Conservation (phyloP, 2,113 vertebrate genomes). For the Baryphthengus martii region DNA sequence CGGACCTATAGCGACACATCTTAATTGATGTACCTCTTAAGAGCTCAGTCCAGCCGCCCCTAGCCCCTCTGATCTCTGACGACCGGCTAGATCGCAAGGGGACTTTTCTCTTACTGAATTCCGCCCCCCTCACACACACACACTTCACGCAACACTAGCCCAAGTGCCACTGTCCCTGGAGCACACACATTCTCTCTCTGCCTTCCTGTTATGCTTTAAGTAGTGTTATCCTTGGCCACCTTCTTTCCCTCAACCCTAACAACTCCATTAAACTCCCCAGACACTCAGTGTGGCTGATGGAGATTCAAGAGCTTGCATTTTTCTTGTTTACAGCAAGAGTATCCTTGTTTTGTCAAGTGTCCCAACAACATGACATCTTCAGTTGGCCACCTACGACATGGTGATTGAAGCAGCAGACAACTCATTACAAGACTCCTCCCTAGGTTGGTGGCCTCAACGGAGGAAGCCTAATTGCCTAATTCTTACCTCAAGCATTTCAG, state of each 20-base stretch:
- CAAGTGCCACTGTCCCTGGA: not conserved
- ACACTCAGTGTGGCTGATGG: not conserved
- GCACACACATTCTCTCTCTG: not conserved
- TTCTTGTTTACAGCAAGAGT: not conserved
- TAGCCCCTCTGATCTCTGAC: too few relatives aligned
- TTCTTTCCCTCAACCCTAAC: not conserved
- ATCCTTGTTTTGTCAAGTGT: not conserved
- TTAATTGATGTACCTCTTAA: too few relatives aligned
- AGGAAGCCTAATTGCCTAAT: slow-evolving; percentile 26
- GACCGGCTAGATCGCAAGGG: too few relatives aligned
- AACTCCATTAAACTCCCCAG: not conserved
- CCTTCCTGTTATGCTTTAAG: not conserved
- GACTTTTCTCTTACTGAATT: too few relatives aligned
- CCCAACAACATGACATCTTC: not conserved
- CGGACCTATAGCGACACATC: too few relatives aligned
- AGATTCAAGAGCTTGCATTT: not conserved
- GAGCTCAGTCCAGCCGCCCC: too few relatives aligned
- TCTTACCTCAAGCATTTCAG: not conserved
- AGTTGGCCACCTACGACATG: not conserved
- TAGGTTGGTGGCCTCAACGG: not conserved
- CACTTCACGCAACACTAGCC: too few relatives aligned
- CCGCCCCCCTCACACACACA: too few relatives aligned
- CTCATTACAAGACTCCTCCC: not conserved
- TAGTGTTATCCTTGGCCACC: not conserved
- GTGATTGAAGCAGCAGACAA: not conserved